Evolutionary conservation across 2,888 invertebrate species (phyloP), one percentile per base, ranked within the genome.

Genomic region (Choristoneura rosaceana): DNA sequence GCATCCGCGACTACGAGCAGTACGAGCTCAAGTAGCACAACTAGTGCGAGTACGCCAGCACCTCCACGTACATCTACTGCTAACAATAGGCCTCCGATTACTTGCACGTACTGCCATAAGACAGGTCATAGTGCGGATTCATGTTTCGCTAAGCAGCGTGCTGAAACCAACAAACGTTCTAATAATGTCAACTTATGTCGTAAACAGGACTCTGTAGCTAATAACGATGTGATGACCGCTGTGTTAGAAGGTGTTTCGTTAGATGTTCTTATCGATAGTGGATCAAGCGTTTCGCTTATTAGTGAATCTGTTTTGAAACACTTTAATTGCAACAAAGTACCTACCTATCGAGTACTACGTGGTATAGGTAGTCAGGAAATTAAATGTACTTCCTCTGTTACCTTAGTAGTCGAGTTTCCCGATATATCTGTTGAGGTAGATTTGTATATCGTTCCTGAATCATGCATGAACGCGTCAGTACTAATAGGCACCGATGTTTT

Each of bases 191-290:
- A 78, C 58, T 74, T 78, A 47, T 78, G 78, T 43, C 71, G 9
- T 8, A 60, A 33, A 10, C 50, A 7, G 34, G 5, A 17, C 47
- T n/a, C n/a, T 34, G 34, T 14, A 38, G n/a, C n/a, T 5, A 38
- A 58, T 7, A 74, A 50, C 7, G 74, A 80, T 25, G 52, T 79
- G 0, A 74, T 73, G 4, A 17, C 76, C 0, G 79, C 78, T 0
- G 75, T 79, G 8, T 73, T 81, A 17, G 69, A 78, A 9, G 74
- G 71, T 0, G n/a, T 79, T 8, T 79, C 80, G 0, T 70, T 77
- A 0, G 81, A 80, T 50, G 74, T 79, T 14, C 61, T 81, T 0
- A 76, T 80, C 5, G 80, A 81, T 69, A 76, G 74, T 10, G 80
- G 79, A 7, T 69, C 75, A 2, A 70, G 70, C 25, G 71, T 78